Percentiles rank a stretch among this genome's conserved stretches.
Conservation (phyloP, 1,140 invertebrate species). For the Diorhabda elongata region DNA sequence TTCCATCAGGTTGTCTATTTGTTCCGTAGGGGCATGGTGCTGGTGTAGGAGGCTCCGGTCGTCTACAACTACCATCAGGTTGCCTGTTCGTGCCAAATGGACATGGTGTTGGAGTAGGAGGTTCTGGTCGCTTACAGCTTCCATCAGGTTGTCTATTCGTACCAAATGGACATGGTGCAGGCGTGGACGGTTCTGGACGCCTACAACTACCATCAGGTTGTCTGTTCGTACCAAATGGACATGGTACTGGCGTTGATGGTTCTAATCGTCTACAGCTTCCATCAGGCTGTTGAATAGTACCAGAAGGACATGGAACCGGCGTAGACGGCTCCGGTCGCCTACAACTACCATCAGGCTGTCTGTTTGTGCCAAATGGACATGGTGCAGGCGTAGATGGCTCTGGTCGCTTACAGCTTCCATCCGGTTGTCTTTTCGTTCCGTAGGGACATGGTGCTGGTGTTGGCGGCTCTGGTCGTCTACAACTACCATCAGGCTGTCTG, state of each 20-base stretch:
- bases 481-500: background rate
- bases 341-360: constrained; percentile 24
- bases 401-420: constrained; percentile 13
- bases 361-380: constrained; percentile 18
- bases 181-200: background rate
- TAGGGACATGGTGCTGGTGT: constrained; percentile 12
- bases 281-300: constrained; percentile 5
- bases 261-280: background rate
- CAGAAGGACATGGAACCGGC: constrained; percentile 4
- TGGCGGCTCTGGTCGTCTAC: background rate
- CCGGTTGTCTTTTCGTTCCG: background rate
- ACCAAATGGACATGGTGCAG: constrained; percentile 22
- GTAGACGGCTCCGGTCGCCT: constrained; percentile 4
- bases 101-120: constrained; percentile 20
- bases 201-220: background rate
- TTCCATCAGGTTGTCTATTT: background rate
- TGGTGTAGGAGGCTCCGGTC: constrained; percentile 12
- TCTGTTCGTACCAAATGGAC: constrained; percentile 10
- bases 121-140: constrained; percentile 7
- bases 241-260: constrained; percentile 4
- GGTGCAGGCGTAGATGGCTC: background rate
- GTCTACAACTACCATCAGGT: constrained; percentile 23
- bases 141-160: constrained; percentile 24
- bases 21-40: constrained; percentile 19
- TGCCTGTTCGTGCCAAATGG: constrained; percentile 19